Evolutionary conservation across 2,797 vertebrate genomes (phyloP), one percentile per base, ranked within the genome.

Genomic region (Pipistrellus kuhlii): DNA sequence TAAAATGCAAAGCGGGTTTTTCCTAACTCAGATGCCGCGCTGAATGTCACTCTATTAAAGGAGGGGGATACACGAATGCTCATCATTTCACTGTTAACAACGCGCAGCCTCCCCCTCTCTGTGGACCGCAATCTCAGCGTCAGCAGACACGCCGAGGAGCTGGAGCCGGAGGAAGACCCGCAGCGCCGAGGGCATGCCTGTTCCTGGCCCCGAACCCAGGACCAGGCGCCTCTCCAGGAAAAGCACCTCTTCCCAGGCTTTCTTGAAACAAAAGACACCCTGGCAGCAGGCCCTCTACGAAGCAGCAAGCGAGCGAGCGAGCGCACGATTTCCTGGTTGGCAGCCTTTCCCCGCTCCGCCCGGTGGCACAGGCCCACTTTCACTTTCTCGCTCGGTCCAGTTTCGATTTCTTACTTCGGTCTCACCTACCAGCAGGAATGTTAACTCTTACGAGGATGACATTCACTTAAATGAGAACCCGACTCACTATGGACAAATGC

Each of bases 351-450:
- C 11, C 6, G 20, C 55, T 81, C 25, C 20, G 62, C 41, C 7
- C n/a, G 18, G 14, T 8, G 35, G n/a, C 30, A 85, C 7, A 25
- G 10, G 6, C 2, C 46, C 55, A 25, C 44, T 92, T 72, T 44
- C 44, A 69, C 41, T 94, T 96, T 44, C 93, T 51, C 6, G n/a
- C 82, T 88, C 30, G 2, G 15, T 62, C 69, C 71, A 82, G 89
- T 95, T 95, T 94, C 93, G 21, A 0, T 90, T 96, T 88, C 93
- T 75, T 14, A 44, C 12, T 53, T 75, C 71, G 38, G 25, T 48
- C 1, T 11, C 69, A 18, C 30, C 44, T 23, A 27, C 83, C 41
- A n/a, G 27, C 0, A 69, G 32, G 18, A 51, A 25, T 15, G 21
- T 2, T 6, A 30, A 55, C 15, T 15, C 41, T 62, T 6, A 38